Conservation (phyloP, 2,113 vertebrate genomes). For the Clupea harengus region DNA sequence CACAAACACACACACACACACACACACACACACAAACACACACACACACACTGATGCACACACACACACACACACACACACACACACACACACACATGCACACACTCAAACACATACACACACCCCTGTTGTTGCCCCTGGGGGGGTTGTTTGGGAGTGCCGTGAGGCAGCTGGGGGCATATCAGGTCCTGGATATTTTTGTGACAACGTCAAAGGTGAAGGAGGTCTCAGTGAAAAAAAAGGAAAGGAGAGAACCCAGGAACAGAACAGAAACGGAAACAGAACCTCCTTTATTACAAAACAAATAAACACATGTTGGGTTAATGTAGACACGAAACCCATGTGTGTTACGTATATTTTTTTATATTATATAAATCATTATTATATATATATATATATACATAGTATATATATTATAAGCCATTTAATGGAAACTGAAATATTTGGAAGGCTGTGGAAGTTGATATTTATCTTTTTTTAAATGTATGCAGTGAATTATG, state of each 20-base stretch:
- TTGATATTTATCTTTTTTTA: too few species aligned
- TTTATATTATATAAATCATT: too few species aligned
- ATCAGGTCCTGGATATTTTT: not conserved
- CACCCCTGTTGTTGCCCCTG: not conserved
- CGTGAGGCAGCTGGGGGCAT: not conserved
- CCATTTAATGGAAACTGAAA: too few species aligned
- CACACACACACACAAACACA: not conserved
- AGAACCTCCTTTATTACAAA: not conserved
- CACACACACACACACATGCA: not conserved
- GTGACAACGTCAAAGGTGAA: not conserved
- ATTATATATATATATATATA: too few species aligned
- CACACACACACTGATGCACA: not conserved
- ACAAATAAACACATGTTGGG: too few species aligned
- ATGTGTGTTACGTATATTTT: too few species aligned
- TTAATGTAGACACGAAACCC: too few species aligned
- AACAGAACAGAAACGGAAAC: not conserved
- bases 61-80: not conserved
- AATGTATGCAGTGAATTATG: too few species aligned
- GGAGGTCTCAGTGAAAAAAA: not conserved
- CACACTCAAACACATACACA: conserved; percentile 5
- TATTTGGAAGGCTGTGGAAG: too few species aligned
- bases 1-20: not conserved
- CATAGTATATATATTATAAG: too few species aligned
- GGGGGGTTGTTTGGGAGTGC: not conserved
- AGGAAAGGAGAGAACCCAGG: too few species aligned